A percentile compares a stretch with the other conserved stretches of the same genome.
These are phyloP conservation scores for Shargacucullia verbasci DNA, from an alignment of 2,888 invertebrate species.

Conservation along the genomic window DNA sequence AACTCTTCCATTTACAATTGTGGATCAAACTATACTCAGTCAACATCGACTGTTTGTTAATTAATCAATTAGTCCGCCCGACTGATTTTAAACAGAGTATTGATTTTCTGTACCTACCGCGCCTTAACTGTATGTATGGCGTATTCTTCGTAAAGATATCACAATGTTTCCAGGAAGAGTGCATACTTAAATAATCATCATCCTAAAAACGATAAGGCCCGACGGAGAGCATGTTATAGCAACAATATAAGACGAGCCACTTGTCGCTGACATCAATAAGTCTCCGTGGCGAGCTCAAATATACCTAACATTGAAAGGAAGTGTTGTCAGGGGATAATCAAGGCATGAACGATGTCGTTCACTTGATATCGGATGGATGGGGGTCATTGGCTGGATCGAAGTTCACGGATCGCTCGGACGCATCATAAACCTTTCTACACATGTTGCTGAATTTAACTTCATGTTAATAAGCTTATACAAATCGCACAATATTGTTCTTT, in stretches of 20 bases:
- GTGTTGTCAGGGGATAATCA: slow-evolving; percentile 81
- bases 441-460: slow-evolving; percentile 53
- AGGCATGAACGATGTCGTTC: slow-evolving; percentile 84
- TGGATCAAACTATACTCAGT: slow-evolving; percentile 5
- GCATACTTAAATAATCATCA: slow-evolving; percentile 21
- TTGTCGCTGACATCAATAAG: slow-evolving; percentile 40
- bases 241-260: slow-evolving; percentile 16
- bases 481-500: slow-evolving; percentile 35
- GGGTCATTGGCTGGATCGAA: slow-evolving; percentile 80
- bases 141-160: slow-evolving; percentile 25
- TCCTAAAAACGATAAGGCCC: slow-evolving; percentile 27
- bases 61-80: slow-evolving; percentile 16
- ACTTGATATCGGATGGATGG: slow-evolving; percentile 72
- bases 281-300: slow-evolving; percentile 47
- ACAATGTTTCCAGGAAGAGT: slow-evolving; percentile 11
- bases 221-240: slow-evolving; percentile 9
- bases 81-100: slow-evolving; percentile 10
- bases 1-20: slow-evolving; percentile 17
- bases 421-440: slow-evolving; percentile 62
- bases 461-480: slow-evolving; percentile 34
- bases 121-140: slow-evolving; percentile 4
- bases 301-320: slow-evolving; percentile 73
- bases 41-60: slow-evolving; percentile 22
- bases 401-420: slow-evolving; percentile 68
- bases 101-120: slow-evolving; percentile 12